Evolutionary conservation across 2,888 invertebrate species (phyloP).

Genomic region (Busseola fusca): DNA sequence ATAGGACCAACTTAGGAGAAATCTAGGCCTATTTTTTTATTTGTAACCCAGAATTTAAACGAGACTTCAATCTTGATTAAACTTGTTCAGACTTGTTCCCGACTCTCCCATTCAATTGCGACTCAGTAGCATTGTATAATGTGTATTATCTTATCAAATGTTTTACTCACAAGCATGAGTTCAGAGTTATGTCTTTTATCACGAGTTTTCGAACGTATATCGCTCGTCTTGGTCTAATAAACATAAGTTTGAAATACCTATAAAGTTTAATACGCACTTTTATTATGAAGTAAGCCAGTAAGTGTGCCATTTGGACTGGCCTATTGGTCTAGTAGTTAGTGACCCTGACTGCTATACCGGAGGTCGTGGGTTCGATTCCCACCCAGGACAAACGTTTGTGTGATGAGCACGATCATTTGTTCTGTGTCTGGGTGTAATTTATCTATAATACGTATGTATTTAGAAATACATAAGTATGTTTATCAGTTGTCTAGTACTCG

Average conservation of each 20-base stretch:
- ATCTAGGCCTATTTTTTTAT: neutral
- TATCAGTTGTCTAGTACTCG: too few relatives aligned
- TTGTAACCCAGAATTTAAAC: conserved; percentile 18
- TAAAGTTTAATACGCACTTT: conserved; percentile 41
- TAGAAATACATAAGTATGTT: too few relatives aligned
- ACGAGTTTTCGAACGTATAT: conserved; percentile 48
- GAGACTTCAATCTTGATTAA: conserved; percentile 28
- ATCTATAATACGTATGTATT: too few relatives aligned
- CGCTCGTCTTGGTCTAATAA: conserved; percentile 22
- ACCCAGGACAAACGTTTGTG: too few relatives aligned
- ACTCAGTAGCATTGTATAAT: conserved; percentile 42
- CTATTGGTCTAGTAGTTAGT: too few relatives aligned
- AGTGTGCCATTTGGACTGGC: too few relatives aligned
- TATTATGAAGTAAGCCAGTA: conserved; percentile 10
- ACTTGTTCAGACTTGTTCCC: conserved; percentile 42
- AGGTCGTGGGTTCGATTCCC: too few relatives aligned
- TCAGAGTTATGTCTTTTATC: conserved; percentile 45
- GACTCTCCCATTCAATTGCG: conserved; percentile 43
- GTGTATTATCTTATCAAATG: conserved; percentile 54
- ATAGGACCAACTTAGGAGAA: neutral
- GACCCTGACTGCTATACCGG: too few relatives aligned
- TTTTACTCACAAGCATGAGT: conserved; percentile 42
- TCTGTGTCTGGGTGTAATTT: too few relatives aligned
- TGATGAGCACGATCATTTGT: too few relatives aligned
- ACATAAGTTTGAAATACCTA: conserved; percentile 23